These are phyloP conservation scores for Clostera curtula DNA, from an alignment of 2,888 invertebrate genomes.

Conservation along the genomic window DNA sequence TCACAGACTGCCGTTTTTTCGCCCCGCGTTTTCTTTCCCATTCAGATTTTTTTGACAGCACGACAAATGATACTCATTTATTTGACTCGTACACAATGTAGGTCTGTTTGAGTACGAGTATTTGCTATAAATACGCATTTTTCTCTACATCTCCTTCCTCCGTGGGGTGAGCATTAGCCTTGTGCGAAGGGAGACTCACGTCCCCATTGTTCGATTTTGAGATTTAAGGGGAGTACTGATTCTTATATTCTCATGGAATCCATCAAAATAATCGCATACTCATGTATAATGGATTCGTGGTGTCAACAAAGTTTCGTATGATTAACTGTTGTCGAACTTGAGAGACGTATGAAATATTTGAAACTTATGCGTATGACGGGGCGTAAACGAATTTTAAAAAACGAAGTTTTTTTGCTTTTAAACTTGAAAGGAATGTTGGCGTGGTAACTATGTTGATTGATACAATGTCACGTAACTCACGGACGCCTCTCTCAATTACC, in stretches of 20 bases:
- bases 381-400: too few species aligned
- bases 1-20: conserved; percentile 66
- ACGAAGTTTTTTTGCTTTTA: too few species aligned
- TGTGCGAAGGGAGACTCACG: conserved; percentile 65
- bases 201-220: conserved; percentile 70
- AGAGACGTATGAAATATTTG: conserved; percentile 22
- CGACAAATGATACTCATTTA: conserved; percentile 75
- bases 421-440: too few species aligned
- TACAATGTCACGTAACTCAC: neutral
- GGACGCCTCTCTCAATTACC: conserved; percentile 18
- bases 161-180: conserved; percentile 70
- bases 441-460: conserved; percentile 1
- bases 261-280: conserved; percentile 70
- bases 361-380: conserved; percentile 18
- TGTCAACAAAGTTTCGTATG: conserved; percentile 56
- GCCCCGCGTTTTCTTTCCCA: conserved; percentile 70
- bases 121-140: conserved; percentile 76
- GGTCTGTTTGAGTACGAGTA: conserved; percentile 76
- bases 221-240: conserved; percentile 71
- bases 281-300: conserved; percentile 62
- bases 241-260: conserved; percentile 66
- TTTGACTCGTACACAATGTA: conserved; percentile 76
- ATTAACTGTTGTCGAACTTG: conserved; percentile 43
- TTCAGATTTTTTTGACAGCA: conserved; percentile 76
- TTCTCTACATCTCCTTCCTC: conserved; percentile 72